Base-by-base conservation (phyloP, 2,797 vertebrate species). In the Meriones psammophilus region DNA sequence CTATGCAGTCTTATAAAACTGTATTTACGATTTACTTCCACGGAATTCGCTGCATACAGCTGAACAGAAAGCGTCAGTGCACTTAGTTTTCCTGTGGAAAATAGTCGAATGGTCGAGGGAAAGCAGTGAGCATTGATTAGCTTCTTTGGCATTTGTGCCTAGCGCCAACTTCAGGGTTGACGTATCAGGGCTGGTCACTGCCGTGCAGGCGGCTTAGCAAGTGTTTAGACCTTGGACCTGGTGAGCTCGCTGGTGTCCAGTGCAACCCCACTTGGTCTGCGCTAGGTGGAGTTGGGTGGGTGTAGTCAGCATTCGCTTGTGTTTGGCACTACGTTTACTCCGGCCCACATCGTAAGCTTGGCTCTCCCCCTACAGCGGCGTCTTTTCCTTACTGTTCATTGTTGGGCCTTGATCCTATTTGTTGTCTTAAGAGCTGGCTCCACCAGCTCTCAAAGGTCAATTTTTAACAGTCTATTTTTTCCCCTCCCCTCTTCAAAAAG, bases 1-100 rank as follows among this genome's bases (percentile, higher is more conserved):
- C 15, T 73, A 92, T 42, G 8, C 60, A 54, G 24, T 73, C 74
- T 68, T 60, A 78, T 58, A 62, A 91, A 92, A 92, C 85, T 68
- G 76, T 71, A 81, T 9, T 85, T 20, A 73, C 87, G 39, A 89
- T 66, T 94, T 68, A 78, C 36, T 93, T 84, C 71, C 88, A 4
- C 84, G 30, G 91, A 76, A 73, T 95, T 93, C 28, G 60, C 15
- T 68, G 83, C 36, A 6, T 15, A 22, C 24, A 58, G 74, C 22
- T 85, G 56, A 91, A 73, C 66, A 54, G 73, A 90, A 58, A 8
- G 0, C 24, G 56, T 39, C 24, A 60, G 10, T 64, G 3, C 6
- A 62, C 77, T 87, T 74, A 5, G 8, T 81, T 91, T 96, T 46
- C 8, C 50, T 78, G 3, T 73, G 68, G 83, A 86, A 89, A 85